Evolutionary conservation across 2,888 invertebrate species (phyloP).

Genomic region (Megamerina dolium): DNA sequence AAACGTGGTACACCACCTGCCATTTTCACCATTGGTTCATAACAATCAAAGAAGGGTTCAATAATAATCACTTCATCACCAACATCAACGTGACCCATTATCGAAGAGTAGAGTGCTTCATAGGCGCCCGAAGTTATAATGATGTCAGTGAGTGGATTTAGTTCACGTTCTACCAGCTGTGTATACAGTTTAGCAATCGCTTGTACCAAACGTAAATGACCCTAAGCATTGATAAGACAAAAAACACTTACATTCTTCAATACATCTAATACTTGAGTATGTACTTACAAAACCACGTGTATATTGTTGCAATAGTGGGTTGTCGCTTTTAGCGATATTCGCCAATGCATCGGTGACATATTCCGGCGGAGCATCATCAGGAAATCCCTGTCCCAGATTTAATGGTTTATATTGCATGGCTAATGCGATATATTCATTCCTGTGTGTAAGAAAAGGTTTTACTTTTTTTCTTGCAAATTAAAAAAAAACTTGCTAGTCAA

Average conservation of each 20-base stretch:
- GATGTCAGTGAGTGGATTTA: conserved; percentile 84
- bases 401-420: conserved; percentile 79
- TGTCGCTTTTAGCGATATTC: conserved; percentile 60
- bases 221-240: conserved; percentile 54
- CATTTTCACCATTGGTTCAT: conserved; percentile 86
- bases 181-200: conserved; percentile 81
- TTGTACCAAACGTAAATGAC: conserved; percentile 83
- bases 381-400: conserved; percentile 94
- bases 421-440: conserved; percentile 87
- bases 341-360: conserved; percentile 73
- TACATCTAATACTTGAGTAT: no score
- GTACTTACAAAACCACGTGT: conserved; percentile 88
- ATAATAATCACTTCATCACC: conserved; percentile 94
- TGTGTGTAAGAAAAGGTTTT: conserved; percentile 37
- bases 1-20: conserved; percentile 84
- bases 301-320: conserved; percentile 82
- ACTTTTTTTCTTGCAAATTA: background rate
- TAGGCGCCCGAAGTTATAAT: conserved; percentile 91
- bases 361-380: conserved; percentile 82
- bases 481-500: conserved; percentile 2
- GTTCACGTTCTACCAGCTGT: conserved; percentile 62
- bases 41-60: conserved; percentile 98
- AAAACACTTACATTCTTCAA: no score
- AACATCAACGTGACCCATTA: conserved; percentile 77
- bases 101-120: conserved; percentile 81